phyloP scores from a whole-genome alignment of 1,140 invertebrate species.

The Drosophila grimshawi region DNA sequence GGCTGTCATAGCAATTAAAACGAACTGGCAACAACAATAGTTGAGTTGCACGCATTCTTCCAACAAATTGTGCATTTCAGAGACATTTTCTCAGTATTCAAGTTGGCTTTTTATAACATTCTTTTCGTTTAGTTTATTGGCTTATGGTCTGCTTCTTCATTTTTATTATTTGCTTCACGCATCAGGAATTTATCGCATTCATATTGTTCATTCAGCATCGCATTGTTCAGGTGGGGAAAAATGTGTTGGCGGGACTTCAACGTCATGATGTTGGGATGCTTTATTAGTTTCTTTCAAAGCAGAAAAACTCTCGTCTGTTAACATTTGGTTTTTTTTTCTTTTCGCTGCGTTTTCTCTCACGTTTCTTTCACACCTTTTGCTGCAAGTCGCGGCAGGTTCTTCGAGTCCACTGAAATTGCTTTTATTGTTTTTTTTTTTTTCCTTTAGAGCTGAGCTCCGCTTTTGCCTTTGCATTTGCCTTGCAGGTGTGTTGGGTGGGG shows the following conservation, averaged over 20 bases:
- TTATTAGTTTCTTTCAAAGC: constrained; percentile 27
- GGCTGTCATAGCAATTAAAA: constrained; percentile 30
- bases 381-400: constrained; percentile 52
- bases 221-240: not conserved
- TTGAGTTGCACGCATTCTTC: not conserved
- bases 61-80: constrained; percentile 1
- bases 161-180: not conserved
- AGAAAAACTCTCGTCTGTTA: constrained; percentile 6
- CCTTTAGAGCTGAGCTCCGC: not conserved
- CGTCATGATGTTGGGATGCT: constrained; percentile 14
- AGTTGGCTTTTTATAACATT: constrained; percentile 20
- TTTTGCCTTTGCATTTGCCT: constrained; percentile 36
- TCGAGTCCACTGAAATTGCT: constrained; percentile 65
- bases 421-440: constrained; percentile 35
- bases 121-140: constrained; percentile 8
- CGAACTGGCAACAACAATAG: constrained; percentile 3
- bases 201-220: constrained; percentile 8
- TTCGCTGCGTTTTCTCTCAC: not conserved
- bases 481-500: not conserved
- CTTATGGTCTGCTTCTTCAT: not conserved
- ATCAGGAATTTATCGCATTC: constrained; percentile 16
- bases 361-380: constrained; percentile 59
- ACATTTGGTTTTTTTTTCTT: not conserved
- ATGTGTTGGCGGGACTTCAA: not conserved
- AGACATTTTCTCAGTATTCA: constrained; percentile 9